phyloP scores from a whole-genome alignment of 2,797 vertebrate species.

The Sebastes miniatus region DNA sequence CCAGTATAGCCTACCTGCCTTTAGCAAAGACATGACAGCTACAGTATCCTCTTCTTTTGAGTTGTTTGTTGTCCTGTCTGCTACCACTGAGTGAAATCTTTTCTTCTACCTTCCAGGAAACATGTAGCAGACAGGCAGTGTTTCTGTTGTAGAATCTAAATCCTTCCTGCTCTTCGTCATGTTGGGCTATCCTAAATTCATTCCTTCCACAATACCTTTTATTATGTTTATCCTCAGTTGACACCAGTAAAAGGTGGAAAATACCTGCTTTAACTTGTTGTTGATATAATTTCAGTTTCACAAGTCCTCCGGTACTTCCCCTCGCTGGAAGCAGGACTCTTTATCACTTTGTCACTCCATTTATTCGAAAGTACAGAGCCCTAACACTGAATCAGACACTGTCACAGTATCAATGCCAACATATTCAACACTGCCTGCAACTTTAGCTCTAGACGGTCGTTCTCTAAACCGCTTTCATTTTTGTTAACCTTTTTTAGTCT shows the following conservation, averaged over 20 bases:
- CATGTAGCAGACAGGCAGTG: neutral
- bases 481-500: neutral
- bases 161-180: neutral
- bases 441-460: neutral
- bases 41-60: neutral
- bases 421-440: neutral
- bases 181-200: neutral
- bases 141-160: neutral
- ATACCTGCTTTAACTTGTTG: neutral
- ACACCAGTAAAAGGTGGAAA: neutral
- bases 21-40: slow-evolving; percentile 8
- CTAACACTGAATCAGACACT: neutral
- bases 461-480: neutral
- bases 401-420: neutral
- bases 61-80: slow-evolving; percentile 15
- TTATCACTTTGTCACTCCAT: neutral
- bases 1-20: neutral
- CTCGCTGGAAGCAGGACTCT: neutral
- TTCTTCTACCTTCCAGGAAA: slow-evolving; percentile 1
- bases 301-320: neutral
- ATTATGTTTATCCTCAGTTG: neutral
- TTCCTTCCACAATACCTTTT: neutral
- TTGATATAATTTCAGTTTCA: neutral
- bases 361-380: neutral
- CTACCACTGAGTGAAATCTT: neutral